Evolutionary conservation across 2,888 invertebrate genomes (phyloP).

Genomic region (Hartigia nigra): DNA sequence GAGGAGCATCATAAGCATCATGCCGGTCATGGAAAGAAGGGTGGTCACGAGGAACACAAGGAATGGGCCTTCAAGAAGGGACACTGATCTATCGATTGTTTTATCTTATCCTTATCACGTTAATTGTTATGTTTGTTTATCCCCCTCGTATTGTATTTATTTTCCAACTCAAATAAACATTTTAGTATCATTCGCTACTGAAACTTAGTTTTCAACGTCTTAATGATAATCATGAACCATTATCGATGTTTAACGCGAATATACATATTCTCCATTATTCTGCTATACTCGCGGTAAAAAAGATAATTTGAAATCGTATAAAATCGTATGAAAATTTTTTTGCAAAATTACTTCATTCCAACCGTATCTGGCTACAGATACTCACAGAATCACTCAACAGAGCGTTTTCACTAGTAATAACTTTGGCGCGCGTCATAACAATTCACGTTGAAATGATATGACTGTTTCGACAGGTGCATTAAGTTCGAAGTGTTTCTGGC

Average conservation of each 20-base stretch:
- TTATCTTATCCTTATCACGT: conserved; percentile 7
- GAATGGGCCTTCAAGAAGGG: conserved; percentile 77
- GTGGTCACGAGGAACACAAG: conserved; percentile 82
- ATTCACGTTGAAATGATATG: not conserved
- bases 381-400: not conserved
- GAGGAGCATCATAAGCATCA: conserved; percentile 81
- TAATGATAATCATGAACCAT: not conserved
- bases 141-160: not conserved
- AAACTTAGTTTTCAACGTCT: not conserved
- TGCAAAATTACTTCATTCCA: not conserved
- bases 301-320: not conserved
- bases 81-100: conserved; percentile 38
- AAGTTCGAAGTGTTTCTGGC: not conserved
- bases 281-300: not conserved
- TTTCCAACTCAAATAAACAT: conserved; percentile 1
- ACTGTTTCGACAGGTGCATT: not conserved
- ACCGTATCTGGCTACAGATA: not conserved
- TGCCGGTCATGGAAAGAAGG: conserved; percentile 82
- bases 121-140: not conserved
- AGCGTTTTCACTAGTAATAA: not conserved
- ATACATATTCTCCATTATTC: not conserved
- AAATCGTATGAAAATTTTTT: not conserved
- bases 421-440: not conserved
- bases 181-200: not conserved
- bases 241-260: not conserved